These are phyloP conservation scores for Coturnix japonica DNA, from an alignment of 2,113 vertebrate genomes.

Conservation along the genomic window DNA sequence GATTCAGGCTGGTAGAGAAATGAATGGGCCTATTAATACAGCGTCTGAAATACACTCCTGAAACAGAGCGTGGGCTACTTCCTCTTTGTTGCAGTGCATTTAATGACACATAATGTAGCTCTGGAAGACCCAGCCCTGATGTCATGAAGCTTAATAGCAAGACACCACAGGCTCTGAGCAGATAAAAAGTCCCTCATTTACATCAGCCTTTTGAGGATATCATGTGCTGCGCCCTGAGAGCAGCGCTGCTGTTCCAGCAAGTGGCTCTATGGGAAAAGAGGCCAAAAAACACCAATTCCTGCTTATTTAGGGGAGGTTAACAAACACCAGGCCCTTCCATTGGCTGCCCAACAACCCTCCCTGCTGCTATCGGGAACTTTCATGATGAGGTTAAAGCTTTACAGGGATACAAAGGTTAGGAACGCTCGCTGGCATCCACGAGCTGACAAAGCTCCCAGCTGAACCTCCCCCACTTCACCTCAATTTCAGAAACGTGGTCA, in stretches of 20 bases:
- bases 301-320: constrained; percentile 8
- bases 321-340: rapidly evolving
- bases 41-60: not conserved
- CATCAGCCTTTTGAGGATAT: not conserved
- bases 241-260: not conserved
- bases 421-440: not conserved
- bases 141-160: not conserved
- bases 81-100: not conserved
- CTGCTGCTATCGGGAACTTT: constrained; percentile 56
- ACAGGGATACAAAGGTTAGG: constrained; percentile 67
- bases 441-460: constrained; percentile 50
- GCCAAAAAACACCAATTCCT: not conserved
- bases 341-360: constrained; percentile 49
- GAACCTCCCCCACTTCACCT: rapidly evolving
- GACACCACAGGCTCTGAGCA: rapidly evolving
- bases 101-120: rapidly evolving
- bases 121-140: not conserved
- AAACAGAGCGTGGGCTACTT: not conserved
- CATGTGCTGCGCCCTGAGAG: not conserved
- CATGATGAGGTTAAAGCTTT: constrained; percentile 56
- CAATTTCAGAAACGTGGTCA: rapidly evolving
- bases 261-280: not conserved
- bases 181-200: not conserved
- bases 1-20: not conserved
- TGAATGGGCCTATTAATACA: not conserved